These are phyloP conservation scores for Pogonomyrmex californicus DNA, from an alignment of 1,140 invertebrate genomes.

Conservation along the genomic window DNA sequence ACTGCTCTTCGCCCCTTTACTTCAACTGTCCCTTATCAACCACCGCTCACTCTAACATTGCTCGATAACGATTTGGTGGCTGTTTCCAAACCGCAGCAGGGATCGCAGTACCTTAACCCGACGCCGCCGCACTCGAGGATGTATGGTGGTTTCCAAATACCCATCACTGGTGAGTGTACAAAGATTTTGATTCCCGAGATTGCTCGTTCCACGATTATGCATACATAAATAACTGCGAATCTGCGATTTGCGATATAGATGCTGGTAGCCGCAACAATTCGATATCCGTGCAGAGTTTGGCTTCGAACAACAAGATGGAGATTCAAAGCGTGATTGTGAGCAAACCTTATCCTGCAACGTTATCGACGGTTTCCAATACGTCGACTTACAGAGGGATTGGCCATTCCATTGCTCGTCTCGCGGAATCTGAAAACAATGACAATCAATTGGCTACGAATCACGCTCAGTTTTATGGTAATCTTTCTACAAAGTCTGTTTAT, in stretches of 20 bases:
- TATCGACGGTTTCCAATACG: slow-evolving; percentile 82
- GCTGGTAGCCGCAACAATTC: slow-evolving; percentile 77
- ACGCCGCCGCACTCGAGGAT: slow-evolving; percentile 81
- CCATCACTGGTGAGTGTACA: slow-evolving; percentile 83
- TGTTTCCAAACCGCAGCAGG: slow-evolving; percentile 85
- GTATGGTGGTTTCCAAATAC: slow-evolving; percentile 84
- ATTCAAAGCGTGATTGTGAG: slow-evolving; percentile 86
- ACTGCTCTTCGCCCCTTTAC: slow-evolving; percentile 82
- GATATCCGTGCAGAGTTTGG: slow-evolving; percentile 82
- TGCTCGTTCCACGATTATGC: neutral
- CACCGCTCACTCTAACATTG: slow-evolving; percentile 83
- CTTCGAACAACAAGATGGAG: slow-evolving; percentile 82
- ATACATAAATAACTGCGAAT: neutral
- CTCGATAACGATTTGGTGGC: slow-evolving; percentile 84
- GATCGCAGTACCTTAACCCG: slow-evolving; percentile 82
- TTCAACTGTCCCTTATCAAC: slow-evolving; percentile 81
- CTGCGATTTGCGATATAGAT: slow-evolving; percentile 74
- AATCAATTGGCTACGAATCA: slow-evolving; percentile 79
- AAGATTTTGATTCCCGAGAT: neutral
- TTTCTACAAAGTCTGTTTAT: neutral
- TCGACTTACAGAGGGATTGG: slow-evolving; percentile 81
- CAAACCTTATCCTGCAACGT: slow-evolving; percentile 81
- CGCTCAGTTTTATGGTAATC: slow-evolving; percentile 82
- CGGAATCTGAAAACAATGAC: slow-evolving; percentile 81
- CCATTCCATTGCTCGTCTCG: slow-evolving; percentile 82